Conservation (phyloP, 1,140 invertebrate species). For the Lepidurus arcticus region DNA sequence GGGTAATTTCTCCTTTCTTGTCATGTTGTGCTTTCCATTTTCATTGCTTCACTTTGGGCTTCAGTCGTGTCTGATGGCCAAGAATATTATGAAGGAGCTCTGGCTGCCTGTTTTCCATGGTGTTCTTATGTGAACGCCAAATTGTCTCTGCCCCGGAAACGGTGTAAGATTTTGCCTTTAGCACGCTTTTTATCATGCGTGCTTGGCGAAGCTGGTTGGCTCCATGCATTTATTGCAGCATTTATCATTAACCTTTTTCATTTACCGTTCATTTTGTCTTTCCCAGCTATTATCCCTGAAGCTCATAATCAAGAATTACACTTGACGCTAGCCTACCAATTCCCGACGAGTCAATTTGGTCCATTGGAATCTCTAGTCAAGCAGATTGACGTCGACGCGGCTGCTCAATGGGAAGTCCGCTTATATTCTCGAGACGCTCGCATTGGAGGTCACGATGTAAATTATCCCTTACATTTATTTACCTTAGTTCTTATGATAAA, state of each 20-base stretch:
- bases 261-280: slow-evolving; percentile 36
- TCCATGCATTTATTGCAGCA: slow-evolving; percentile 22
- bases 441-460: slow-evolving; percentile 66
- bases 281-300: slow-evolving; percentile 61
- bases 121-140: slow-evolving; percentile 51
- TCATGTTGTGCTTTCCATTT: slow-evolving; percentile 23
- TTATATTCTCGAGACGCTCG: slow-evolving; percentile 76
- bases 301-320: slow-evolving; percentile 76
- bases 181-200: background rate
- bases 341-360: slow-evolving; percentile 63
- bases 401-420: slow-evolving; percentile 73
- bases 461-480: background rate
- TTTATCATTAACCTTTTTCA: background rate
- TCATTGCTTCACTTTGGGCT: slow-evolving; percentile 36
- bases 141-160: slow-evolving; percentile 45
- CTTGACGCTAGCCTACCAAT: slow-evolving; percentile 81
- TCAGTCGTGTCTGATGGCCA: slow-evolving; percentile 56
- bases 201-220: background rate
- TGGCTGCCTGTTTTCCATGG: slow-evolving; percentile 64
- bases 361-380: slow-evolving; percentile 66
- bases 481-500: background rate
- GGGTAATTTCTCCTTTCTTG: background rate
- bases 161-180: slow-evolving; percentile 43
- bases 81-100: slow-evolving; percentile 57
- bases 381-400: slow-evolving; percentile 56